Conservation (phyloP, 2,113 vertebrate species). For the Mustela nigripes region DNA sequence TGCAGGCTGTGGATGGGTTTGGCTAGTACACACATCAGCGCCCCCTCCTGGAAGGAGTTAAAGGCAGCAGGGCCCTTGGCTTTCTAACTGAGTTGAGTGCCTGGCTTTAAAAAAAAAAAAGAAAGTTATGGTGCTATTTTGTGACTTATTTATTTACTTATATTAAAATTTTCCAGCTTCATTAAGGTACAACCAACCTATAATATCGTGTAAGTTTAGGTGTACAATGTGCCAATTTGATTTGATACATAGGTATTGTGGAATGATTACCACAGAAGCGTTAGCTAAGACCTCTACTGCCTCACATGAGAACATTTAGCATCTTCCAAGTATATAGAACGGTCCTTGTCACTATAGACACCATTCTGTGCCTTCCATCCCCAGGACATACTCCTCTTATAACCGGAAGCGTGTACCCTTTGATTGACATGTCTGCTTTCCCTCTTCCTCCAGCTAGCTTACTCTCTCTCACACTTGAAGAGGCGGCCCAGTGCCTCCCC, state of each 20-base stretch:
- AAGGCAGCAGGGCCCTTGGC: background rate
- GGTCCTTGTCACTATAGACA: background rate
- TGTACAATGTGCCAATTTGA: background rate
- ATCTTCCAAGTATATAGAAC: background rate
- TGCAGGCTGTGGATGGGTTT: rapidly evolving
- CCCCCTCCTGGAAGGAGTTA: background rate
- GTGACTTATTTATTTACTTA: background rate
- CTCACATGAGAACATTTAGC: background rate
- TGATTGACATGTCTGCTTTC: background rate
- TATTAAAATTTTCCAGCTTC: background rate
- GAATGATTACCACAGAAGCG: no score
- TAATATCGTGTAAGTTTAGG: background rate
- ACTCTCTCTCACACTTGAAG: background rate
- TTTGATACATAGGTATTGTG: background rate
- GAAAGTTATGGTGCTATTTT: background rate
- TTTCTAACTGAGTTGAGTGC: background rate
- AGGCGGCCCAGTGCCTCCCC: background rate
- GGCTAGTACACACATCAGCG: rapidly evolving
- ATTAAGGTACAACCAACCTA: background rate
- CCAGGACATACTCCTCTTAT: background rate
- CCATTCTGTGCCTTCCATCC: no score
- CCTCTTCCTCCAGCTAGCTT: background rate
- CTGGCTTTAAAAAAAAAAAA: background rate
- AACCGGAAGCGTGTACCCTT: background rate
- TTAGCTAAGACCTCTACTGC: background rate